phyloP scores from a whole-genome alignment of 2,113 vertebrate species.

The Patagioenas fasciata region DNA sequence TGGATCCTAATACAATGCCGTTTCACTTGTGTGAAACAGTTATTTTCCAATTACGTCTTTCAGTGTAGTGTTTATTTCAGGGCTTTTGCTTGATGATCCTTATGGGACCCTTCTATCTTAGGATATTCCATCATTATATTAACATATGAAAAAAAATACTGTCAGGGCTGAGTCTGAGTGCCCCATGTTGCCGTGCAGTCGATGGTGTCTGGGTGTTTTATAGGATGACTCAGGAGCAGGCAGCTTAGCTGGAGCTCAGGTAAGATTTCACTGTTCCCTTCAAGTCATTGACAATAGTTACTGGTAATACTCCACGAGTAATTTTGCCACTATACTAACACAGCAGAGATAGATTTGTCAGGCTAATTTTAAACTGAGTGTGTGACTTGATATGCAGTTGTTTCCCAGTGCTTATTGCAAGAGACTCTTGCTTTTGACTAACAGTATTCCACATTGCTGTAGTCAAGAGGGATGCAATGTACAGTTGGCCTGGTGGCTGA shows the following conservation, averaged over 20 bases:
- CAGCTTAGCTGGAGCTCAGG: neutral
- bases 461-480: accelerated
- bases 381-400: accelerated
- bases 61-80: accelerated
- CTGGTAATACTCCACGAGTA: neutral
- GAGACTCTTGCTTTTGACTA: neutral
- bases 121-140: too few species aligned
- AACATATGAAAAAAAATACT: neutral
- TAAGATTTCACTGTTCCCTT: accelerated
- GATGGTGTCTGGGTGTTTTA: neutral
- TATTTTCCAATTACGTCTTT: neutral
- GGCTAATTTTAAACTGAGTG: accelerated
- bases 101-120: neutral
- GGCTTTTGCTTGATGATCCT: neutral
- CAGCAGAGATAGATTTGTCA: too few species aligned
- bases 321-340: accelerated
- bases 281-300: neutral
- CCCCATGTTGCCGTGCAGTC: accelerated
- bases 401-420: accelerated
- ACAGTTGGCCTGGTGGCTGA: neutral
- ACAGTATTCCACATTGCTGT: accelerated
- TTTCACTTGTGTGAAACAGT: neutral
- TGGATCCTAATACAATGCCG: accelerated
- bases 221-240: neutral
- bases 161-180: neutral